Evolutionary conservation across 2,113 vertebrate genomes (phyloP), one percentile per base, ranked within the genome.

Genomic region (Periophthalmodon schlosseri): DNA sequence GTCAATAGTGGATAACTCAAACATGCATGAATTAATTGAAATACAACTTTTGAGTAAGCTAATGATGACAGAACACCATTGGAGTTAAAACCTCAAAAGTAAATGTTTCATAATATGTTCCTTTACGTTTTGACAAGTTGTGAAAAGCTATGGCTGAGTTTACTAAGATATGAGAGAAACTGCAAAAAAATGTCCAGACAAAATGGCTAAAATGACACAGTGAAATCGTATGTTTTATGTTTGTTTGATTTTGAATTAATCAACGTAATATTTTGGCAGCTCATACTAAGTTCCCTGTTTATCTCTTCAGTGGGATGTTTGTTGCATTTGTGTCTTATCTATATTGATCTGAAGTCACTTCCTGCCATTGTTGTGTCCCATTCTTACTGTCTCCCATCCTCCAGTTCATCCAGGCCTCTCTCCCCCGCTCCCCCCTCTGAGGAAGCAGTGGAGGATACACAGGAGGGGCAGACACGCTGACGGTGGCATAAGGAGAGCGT

Each of bases 321-420:
- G 90, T 86, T 70, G 52, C 79, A 39, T 52, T 50, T 82, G 82
- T 84, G 73, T 24, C 82, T 89, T 82, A 93, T 93, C 91, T 86
- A 61, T 65, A 76, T 88, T 79, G 84, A 93, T 91, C 84, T 91
- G 76, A 86, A 87, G 86, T 84, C 81, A 81, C 90, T 91, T 94
- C 93, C 93, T 92, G 86, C 82, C 82, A 93, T 94, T 94, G 92
- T 94, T 92, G 84, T 85, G 82, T 81, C 83, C 86, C 77, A 80
- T 85, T 87, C 85, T 73, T 72, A 72, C 88, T 93, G 91, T 93
- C 93, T 91, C 85, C 84, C 81, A 73, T 90, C 89, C 93, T 93
- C 93, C 91, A 75, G 84, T 88, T 78, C 87, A 88, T 88, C 86
- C 69, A 80, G 73, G 84, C 81, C 84, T 67, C 81, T 83, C 83